Evolutionary conservation across 2,888 invertebrate genomes (phyloP).

Genomic region (Cryptophagus acutangulus): DNA sequence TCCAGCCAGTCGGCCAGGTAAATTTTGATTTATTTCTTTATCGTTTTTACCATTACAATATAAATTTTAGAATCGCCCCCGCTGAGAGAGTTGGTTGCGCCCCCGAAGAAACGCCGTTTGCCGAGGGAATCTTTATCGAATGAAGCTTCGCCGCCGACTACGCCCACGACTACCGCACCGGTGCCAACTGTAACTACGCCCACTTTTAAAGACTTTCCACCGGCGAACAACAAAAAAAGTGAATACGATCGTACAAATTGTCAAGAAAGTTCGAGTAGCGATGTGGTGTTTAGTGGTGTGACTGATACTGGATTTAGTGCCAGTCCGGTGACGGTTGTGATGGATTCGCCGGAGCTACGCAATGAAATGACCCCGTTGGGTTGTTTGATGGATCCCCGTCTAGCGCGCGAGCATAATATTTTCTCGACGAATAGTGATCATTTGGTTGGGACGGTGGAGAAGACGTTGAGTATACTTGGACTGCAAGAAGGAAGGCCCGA

Average conservation of each 20-base stretch:
- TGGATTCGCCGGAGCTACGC: neutral
- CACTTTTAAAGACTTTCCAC: no score
- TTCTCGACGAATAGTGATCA: slow-evolving; percentile 42
- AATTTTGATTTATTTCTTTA: slow-evolving; percentile 3
- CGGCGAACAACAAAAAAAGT: no score
- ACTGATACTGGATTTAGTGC: no score
- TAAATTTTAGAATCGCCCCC: slow-evolving; percentile 61
- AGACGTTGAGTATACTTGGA: slow-evolving; percentile 45
- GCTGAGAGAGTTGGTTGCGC: slow-evolving; percentile 67
- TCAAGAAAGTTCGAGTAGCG: no score
- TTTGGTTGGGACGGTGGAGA: slow-evolving; percentile 47
- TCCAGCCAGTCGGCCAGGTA: slow-evolving; percentile 58
- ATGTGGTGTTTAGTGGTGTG: no score
- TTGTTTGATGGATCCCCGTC: slow-evolving; percentile 38
- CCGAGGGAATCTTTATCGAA: slow-evolving; percentile 77
- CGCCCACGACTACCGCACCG: slow-evolving; percentile 35
- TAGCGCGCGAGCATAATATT: slow-evolving; percentile 32
- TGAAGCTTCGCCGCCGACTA: slow-evolving; percentile 51
- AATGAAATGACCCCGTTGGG: no score
- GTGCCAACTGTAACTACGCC: slow-evolving; percentile 5
- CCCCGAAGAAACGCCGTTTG: slow-evolving; percentile 85
- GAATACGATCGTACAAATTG: no score
- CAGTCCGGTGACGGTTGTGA: neutral
- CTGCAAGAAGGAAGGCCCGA: slow-evolving; percentile 41
- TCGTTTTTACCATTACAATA: no score